Evolutionary conservation across 2,113 vertebrate species (phyloP).

Genomic region (Muntiacus reevesi): DNA sequence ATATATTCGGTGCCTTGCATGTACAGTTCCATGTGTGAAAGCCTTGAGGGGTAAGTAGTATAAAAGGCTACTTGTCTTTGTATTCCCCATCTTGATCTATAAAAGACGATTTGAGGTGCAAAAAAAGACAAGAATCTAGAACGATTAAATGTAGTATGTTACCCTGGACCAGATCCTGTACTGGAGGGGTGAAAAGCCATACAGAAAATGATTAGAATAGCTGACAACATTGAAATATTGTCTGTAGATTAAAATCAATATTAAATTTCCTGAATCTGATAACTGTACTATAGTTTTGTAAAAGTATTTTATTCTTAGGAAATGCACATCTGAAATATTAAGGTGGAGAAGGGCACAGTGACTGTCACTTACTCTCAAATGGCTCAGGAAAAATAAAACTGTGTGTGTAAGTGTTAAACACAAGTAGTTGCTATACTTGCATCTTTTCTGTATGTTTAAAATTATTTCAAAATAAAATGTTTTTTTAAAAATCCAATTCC

Average conservation of each 20-base stretch:
- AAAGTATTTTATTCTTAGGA: conserved; percentile 26
- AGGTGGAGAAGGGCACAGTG: not conserved
- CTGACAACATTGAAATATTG: not conserved
- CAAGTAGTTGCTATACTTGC: not conserved
- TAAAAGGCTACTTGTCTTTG: not conserved
- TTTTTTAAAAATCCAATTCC: not conserved
- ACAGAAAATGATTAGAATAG: not conserved
- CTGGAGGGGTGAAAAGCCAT: not conserved
- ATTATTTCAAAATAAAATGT: not conserved
- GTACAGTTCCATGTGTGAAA: not conserved
- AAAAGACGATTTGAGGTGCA: not conserved
- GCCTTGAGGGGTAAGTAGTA: not conserved
- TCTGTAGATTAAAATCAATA: not conserved
- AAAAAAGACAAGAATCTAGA: not conserved
- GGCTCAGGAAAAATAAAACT: not conserved
- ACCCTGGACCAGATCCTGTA: not conserved
- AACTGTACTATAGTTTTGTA: not conserved
- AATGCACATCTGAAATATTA: not conserved
- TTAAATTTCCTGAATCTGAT: conserved; percentile 4
- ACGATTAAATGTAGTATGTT: not conserved
- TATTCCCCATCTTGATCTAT: not conserved
- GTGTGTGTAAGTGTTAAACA: not conserved
- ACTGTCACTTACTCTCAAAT: not conserved
- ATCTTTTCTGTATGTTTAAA: not conserved
- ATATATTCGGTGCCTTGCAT: not conserved